Conservation (phyloP, 2,113 vertebrate genomes). For the Osmerus mordax region DNA sequence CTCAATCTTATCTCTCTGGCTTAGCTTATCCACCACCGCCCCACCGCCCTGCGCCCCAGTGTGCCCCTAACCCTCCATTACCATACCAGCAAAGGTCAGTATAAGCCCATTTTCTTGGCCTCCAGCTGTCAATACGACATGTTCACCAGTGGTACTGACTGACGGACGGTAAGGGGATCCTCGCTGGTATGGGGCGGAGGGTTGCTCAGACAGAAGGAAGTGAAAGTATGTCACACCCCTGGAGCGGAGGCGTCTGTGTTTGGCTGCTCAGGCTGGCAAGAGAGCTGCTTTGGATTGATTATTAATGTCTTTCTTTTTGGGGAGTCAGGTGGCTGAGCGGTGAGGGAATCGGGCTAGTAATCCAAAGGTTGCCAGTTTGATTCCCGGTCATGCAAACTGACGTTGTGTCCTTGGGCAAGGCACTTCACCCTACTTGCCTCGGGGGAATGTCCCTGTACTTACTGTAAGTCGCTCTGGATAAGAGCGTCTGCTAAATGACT, state of each 20-base stretch:
- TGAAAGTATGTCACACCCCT: constrained; percentile 13
- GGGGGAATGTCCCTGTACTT: no score
- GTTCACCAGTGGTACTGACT: constrained; percentile 24
- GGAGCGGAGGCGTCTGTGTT: neutral
- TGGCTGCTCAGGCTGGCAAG: neutral
- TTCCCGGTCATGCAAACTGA: no score
- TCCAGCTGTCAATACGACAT: constrained; percentile 26
- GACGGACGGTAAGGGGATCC: constrained; percentile 33
- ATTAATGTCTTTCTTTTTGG: neutral
- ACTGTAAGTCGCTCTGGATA: no score
- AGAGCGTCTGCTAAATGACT: no score
- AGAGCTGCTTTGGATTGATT: neutral
- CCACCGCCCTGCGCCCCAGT: no score
- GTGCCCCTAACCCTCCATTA: constrained; percentile 2
- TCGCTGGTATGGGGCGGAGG: neutral
- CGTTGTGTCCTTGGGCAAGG: no score
- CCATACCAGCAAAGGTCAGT: constrained; percentile 21
- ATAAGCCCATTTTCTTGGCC: constrained; percentile 4
- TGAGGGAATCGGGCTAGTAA: no score
- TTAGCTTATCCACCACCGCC: no score
- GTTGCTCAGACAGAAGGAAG: constrained; percentile 26
- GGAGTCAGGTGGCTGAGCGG: no score
- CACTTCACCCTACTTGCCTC: no score
- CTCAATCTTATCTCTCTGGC: constrained; percentile 10
- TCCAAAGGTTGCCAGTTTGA: no score